Conservation (phyloP, 2,797 vertebrate species). For the Picus viridis region DNA sequence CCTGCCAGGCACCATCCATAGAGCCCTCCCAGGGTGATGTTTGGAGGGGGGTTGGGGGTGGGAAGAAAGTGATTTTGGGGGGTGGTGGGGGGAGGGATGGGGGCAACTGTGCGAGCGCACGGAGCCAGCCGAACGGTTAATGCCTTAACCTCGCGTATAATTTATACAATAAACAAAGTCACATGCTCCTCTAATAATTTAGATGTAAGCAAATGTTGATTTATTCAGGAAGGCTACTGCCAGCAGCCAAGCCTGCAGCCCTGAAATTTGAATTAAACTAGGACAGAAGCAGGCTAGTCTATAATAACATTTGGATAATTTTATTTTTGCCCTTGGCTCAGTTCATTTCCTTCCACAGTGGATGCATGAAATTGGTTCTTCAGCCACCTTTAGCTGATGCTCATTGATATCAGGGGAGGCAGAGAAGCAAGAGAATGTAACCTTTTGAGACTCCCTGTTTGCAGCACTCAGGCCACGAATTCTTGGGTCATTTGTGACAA, state of each 20-base stretch:
- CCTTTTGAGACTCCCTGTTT: slow-evolving; percentile 81
- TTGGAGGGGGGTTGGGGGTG: neutral
- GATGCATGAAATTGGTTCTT: slow-evolving; percentile 99
- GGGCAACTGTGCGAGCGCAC: slow-evolving; percentile 56
- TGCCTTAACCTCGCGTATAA: slow-evolving; percentile 94
- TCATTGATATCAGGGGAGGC: slow-evolving; percentile 88
- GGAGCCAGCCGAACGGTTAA: slow-evolving; percentile 83
- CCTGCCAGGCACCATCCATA: neutral
- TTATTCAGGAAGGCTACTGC: slow-evolving; percentile 98
- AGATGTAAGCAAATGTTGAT: slow-evolving; percentile 99
- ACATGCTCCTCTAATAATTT: slow-evolving; percentile 99
- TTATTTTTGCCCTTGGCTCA: slow-evolving; percentile 99
- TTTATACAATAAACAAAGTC: slow-evolving; percentile 99
- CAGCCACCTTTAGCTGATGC: slow-evolving; percentile 95
- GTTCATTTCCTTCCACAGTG: slow-evolving; percentile 99
- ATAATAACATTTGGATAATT: slow-evolving; percentile 99
- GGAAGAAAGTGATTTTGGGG: neutral
- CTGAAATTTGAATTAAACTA: slow-evolving; percentile 99
- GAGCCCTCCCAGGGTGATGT: neutral
- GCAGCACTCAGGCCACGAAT: slow-evolving; percentile 69
- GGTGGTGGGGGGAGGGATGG: neutral
- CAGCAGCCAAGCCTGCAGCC: slow-evolving; percentile 89
- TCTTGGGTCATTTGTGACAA: slow-evolving; percentile 78
- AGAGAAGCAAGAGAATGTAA: slow-evolving; percentile 90
- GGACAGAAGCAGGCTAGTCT: slow-evolving; percentile 99